Conservation (phyloP, 2,113 vertebrate species). For the Lates calcarifer region DNA sequence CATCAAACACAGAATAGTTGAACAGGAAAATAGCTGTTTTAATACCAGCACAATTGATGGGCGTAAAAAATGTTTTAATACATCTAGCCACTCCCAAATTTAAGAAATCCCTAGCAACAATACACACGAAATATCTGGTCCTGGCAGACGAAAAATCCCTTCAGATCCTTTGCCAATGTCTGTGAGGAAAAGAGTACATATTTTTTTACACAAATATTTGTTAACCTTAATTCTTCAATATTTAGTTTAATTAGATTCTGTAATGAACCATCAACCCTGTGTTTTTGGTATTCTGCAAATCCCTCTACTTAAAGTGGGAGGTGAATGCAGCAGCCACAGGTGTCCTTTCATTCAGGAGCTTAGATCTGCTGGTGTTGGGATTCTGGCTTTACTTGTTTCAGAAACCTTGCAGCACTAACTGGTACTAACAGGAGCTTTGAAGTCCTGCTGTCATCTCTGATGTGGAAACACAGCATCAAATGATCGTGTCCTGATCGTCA, state of each 20-base stretch:
- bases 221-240: slow-evolving; percentile 36
- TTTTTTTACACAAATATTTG: slow-evolving; percentile 50
- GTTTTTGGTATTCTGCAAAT: slow-evolving; percentile 63
- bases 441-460: slow-evolving; percentile 54
- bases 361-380: slow-evolving; percentile 58
- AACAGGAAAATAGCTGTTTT: slow-evolving; percentile 69
- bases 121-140: slow-evolving; percentile 63
- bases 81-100: slow-evolving; percentile 62
- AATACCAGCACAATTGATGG: slow-evolving; percentile 68
- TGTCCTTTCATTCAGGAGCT: slow-evolving; percentile 64
- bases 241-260: slow-evolving; percentile 56
- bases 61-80: slow-evolving; percentile 62
- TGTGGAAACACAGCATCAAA: slow-evolving; percentile 54
- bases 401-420: slow-evolving; percentile 40
- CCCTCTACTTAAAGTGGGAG: slow-evolving; percentile 54
- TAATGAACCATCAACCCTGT: slow-evolving; percentile 41
- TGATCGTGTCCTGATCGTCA: background rate
- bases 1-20: slow-evolving; percentile 77
- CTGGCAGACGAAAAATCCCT: slow-evolving; percentile 51
- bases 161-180: slow-evolving; percentile 73
- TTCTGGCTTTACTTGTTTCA: slow-evolving; percentile 63
- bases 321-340: slow-evolving; percentile 70
- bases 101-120: slow-evolving; percentile 75
- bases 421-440: slow-evolving; percentile 44
- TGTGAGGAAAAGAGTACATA: slow-evolving; percentile 27